Evolutionary conservation across 2,888 invertebrate genomes (phyloP), one percentile per base, ranked within the genome.

Genomic region (Troides aeacus): DNA sequence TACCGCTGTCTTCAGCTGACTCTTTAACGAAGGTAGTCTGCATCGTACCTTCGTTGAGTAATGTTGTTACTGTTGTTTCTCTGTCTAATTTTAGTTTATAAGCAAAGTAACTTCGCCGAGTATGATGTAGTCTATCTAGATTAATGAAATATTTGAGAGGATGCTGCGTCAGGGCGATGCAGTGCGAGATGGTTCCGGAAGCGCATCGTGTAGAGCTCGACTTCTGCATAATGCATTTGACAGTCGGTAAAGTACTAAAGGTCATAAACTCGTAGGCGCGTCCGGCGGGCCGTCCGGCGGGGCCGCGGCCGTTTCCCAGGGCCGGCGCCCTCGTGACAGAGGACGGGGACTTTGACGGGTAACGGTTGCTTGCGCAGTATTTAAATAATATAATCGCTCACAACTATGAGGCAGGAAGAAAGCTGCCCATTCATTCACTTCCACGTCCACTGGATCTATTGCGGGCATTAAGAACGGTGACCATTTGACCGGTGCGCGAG

Each of bases 401-500:
- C 78, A 82, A 81, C 82, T 84, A 83, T 79, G 80, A 79, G 78
- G 75, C 71, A 74, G 76, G 77, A 89, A 88, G 90, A 88, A 89
- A 89, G 89, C 82, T 81, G 80, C 83, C 83, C 84, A 87, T 90
- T 90, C 89, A 90, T 88, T 85, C 86, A 84, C 89, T 90, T 91
- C 91, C 88, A 89, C 76, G 85, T 82, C 82, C 84, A 83, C 87
- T 86, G 81, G 84, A 82, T 83, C 87, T 87, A 85, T 85, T 85
- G 83, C 83, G 83, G 84, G 86, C 86, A 88, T 88, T 86, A 81
- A 80, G 74, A 64, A 67, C 74, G 80, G 79, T 89, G 89, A 88
- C 88, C 92, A 92, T 92, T 91, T 92, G 92, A 89, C 91, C 91
- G 89, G 90, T 87, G 86, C 77, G 77, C 81, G 78, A 79, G 81